Base-by-base conservation (phyloP, 1,140 invertebrate genomes). In the Carposina sasakii region DNA sequence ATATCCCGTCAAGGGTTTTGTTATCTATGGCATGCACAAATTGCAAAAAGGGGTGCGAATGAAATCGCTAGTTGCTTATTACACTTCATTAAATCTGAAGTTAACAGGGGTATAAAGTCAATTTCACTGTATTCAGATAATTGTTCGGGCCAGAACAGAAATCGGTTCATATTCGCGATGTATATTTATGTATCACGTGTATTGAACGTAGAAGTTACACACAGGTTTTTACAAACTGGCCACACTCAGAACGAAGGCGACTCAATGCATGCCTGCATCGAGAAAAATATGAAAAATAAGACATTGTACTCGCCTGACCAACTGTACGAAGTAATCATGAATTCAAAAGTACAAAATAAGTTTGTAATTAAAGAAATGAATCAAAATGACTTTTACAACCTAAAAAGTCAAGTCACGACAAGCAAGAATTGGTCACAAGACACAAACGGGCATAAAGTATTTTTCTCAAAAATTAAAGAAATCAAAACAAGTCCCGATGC, bases 101-200 rank as follows among this genome's bases (percentile, higher is more conserved):
- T 16, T 9, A 23, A 48, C 21, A 4, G n/a, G 30, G 55, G 51
- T 19, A 47, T 50, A 15, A 50, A 28, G 17, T 28, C 50, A 5
- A 48, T 66, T 22, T 48, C 36, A n/a, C 48, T 62, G 34, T 73
- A 70, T 47, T 69, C 66, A 0, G 74, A 76, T 48, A 63, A 65
- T 36, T 77, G 66, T 42, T 41, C 49, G 13, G 72, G 74, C 0
- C 67, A 77, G 47, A 81, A 81, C 46, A 63, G 13, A 31, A 78
- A 81, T 39, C 48, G 59, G 2, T 66, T 55, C 37, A 53, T 76
- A 36, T 73, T 72, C 62, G 57, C 58, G 0, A 46, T 72, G 49
- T 71, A 64, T 50, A 9, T 58, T 1, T 58, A 58, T 54, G 60
- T 55, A 20, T 45, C 59, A 9, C 41, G 52, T 37, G 26, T 21